phyloP scores from a whole-genome alignment of 2,113 vertebrate species.

The Phylloscopus trochilus region DNA sequence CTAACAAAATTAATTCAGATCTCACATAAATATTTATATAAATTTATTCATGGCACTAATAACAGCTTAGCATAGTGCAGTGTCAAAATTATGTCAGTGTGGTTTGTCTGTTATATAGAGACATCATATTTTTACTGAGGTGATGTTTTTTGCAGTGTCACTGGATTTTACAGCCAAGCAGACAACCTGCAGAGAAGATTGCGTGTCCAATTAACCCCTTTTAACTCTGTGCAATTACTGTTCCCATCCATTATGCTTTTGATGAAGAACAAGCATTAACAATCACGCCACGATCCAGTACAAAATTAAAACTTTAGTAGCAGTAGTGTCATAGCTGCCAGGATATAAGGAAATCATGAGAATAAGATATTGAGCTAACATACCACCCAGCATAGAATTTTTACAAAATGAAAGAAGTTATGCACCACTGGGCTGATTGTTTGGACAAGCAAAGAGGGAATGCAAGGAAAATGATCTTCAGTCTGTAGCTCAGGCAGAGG shows the following conservation, averaged over 20 bases:
- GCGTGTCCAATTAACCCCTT: conserved; percentile 13
- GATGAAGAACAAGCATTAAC: conserved; percentile 38
- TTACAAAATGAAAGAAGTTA: background rate
- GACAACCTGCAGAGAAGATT: background rate
- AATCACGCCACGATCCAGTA: background rate
- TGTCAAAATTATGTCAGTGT: background rate
- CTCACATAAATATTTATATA: background rate
- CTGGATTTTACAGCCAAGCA: background rate
- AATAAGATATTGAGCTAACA: background rate
- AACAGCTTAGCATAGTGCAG: background rate
- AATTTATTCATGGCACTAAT: background rate
- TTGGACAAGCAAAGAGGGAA: background rate
- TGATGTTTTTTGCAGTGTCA: background rate
- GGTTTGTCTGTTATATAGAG: background rate
- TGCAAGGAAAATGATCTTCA: background rate
- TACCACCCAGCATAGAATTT: background rate
- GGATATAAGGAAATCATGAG: background rate
- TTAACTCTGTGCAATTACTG: conserved; percentile 31
- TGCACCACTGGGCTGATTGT: background rate
- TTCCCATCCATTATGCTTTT: conserved; percentile 33
- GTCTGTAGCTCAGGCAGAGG: background rate
- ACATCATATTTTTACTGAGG: background rate
- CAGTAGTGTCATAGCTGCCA: background rate
- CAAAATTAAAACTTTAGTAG: conserved; percentile 22
- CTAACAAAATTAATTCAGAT: background rate